Conservation (phyloP, 2,888 invertebrate species). For the Cosmorhoe ocellata region DNA sequence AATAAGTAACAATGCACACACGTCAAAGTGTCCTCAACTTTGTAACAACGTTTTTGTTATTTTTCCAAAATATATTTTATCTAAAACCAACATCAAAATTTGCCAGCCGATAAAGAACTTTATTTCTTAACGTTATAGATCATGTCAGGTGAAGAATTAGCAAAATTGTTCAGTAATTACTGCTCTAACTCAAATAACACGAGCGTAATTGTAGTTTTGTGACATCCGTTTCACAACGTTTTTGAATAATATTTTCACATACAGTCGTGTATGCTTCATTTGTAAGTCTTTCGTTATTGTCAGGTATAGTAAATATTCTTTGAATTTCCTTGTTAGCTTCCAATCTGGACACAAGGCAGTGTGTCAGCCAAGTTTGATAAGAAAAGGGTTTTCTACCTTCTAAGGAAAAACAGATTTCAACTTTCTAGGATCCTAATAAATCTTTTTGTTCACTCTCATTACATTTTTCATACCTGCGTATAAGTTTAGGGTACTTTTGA, state of each 20-base stretch:
- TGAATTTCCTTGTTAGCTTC: no score
- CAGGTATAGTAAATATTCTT: no score
- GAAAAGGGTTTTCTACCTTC: no score
- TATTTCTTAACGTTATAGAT: slow-evolving; percentile 32
- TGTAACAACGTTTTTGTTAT: slow-evolving; percentile 40
- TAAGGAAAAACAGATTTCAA: no score
- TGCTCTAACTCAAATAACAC: slow-evolving; percentile 59
- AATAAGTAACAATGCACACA: slow-evolving; percentile 25
- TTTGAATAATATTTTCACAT: slow-evolving; percentile 47
- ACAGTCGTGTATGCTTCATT: slow-evolving; percentile 48
- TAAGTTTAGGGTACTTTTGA: no score
- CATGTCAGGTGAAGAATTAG: neutral
- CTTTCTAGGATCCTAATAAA: no score
- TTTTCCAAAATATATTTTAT: slow-evolving; percentile 38
- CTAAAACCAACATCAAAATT: neutral
- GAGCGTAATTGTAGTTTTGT: slow-evolving; percentile 57
- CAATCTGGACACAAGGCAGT: no score
- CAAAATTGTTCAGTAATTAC: slow-evolving; percentile 52
- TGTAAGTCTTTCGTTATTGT: slow-evolving; percentile 23
- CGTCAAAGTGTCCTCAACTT: slow-evolving; percentile 53
- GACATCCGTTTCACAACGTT: slow-evolving; percentile 39
- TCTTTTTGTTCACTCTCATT: no score
- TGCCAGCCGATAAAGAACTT: slow-evolving; percentile 35
- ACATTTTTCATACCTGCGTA: no score
- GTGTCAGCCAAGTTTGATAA: no score